phyloP scores from a whole-genome alignment of 2,888 invertebrate species.

The Crocallis elinguaria region DNA sequence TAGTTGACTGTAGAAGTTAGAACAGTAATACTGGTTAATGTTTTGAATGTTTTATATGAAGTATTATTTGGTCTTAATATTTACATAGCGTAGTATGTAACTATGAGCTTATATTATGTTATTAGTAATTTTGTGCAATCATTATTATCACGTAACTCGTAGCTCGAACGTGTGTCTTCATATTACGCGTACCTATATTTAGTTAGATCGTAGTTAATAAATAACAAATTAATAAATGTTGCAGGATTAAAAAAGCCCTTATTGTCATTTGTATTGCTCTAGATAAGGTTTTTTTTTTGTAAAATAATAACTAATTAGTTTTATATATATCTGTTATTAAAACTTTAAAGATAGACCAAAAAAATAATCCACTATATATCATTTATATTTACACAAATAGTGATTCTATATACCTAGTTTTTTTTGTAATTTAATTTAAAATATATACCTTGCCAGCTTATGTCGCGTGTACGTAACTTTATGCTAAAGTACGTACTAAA shows the following conservation, averaged over 20 bases:
- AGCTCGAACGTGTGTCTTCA: not conserved
- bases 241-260: not conserved
- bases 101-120: constrained; percentile 5
- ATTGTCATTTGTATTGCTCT: constrained; percentile 2
- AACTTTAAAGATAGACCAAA: constrained; percentile 21
- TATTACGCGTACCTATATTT: constrained; percentile 2
- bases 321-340: constrained; percentile 5
- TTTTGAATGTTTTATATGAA: not conserved
- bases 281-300: constrained; percentile 1
- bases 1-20: not conserved
- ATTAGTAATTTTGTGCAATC: constrained; percentile 14
- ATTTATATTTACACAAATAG: constrained; percentile 3
- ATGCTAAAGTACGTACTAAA: not conserved
- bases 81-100: not conserved
- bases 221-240: not conserved
- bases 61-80: not conserved
- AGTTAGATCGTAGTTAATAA: constrained; percentile 11
- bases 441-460: constrained; percentile 7
- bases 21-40: not conserved
- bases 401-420: constrained; percentile 6
- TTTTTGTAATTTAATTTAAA: not conserved
- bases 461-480: not conserved
- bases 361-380: constrained; percentile 13
- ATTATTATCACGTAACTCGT: not conserved
- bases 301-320: not conserved